Conservation (phyloP, 2,888 invertebrate species). For the Lapara coniferarum region DNA sequence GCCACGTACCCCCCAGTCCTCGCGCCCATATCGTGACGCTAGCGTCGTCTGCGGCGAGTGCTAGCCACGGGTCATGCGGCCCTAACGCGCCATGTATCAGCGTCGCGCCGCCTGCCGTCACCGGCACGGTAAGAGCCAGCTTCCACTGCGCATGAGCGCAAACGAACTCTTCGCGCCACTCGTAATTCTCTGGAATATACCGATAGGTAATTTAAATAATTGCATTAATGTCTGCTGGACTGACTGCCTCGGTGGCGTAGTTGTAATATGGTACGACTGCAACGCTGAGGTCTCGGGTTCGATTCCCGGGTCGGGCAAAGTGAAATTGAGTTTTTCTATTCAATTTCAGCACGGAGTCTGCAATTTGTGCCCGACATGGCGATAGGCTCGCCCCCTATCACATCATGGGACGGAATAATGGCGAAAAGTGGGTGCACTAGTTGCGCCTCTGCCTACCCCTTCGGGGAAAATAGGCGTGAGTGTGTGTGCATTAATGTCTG, state of each 20-base stretch:
- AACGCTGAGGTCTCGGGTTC: too few species aligned
- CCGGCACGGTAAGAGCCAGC: slow-evolving; percentile 38
- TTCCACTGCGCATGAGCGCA: slow-evolving; percentile 41
- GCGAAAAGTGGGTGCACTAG: too few species aligned
- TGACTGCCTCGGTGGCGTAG: too few species aligned
- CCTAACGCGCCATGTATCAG: slow-evolving; percentile 44
- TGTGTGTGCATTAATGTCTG: neutral
- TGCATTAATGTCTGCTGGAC: neutral
- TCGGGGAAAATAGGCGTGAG: too few species aligned
- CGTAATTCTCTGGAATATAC: slow-evolving; percentile 30
- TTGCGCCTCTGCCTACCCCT: too few species aligned
- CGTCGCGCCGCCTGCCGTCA: slow-evolving; percentile 37
- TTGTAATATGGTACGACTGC: too few species aligned
- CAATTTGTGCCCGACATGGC: too few species aligned
- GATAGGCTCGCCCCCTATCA: too few species aligned
- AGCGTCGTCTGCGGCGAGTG: slow-evolving; percentile 51
- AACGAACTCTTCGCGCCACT: slow-evolving; percentile 58
- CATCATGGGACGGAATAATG: too few species aligned
- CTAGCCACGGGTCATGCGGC: slow-evolving; percentile 40
- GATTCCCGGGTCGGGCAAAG: too few species aligned
- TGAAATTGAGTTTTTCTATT: too few species aligned
- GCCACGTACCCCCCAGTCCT: neutral
- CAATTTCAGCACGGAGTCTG: too few species aligned
- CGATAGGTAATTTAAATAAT: neutral
- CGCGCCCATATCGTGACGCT: slow-evolving; percentile 26